Base-by-base conservation (phyloP, 2,113 vertebrate species). In the Sturnira hondurensis region DNA sequence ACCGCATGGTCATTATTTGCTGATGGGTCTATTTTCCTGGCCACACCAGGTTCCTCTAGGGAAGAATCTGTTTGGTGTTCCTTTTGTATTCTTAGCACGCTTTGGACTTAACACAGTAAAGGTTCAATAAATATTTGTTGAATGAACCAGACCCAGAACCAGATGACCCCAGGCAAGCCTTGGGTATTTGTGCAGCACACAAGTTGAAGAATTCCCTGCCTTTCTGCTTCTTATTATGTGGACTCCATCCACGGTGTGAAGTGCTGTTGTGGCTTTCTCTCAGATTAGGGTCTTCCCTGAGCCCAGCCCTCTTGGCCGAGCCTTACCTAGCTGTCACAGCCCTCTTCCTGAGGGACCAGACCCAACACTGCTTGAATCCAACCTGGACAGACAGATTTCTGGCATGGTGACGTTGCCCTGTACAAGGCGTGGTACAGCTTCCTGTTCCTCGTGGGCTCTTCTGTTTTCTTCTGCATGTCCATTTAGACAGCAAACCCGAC, bases 101-200 rank as follows among this genome's bases (percentile, higher is more conserved):
- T 65, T 41, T 83, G 19, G 56, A 20, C 58, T 81, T n/a, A 95
- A 70, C 54, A 61, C n/a, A 87, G 33, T 91, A 38, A 80, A 85
- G 7, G 36, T 90, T 95, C 76, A 90, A 81, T 89, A 90, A 85
- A 84, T 93, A 68, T 90, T 87, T 91, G 58, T 67, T 67, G 26
- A 78, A 20, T 91, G 47, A 89, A 61, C 26, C 74, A 83, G 67
- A 88, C 71, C 28, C 73, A 88, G 87, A 5, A 50, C 31, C 84
- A 50, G 26, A 61, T 82, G 61, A 93, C 38, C 13, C 17, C 36
- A 70, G 31, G 4, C 20, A 31, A 91, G 52, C 4, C 52, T 24
- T 61, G 50, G 58, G 7, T 63, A 41, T 77, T 47, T 15, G 15
- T 83, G 70, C 33, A 22, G 17, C 20, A 31, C 36, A 67, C 19